Evolutionary conservation across 2,888 invertebrate genomes (phyloP), one percentile per base, ranked within the genome.

Genomic region (Athetis lepigone): DNA sequence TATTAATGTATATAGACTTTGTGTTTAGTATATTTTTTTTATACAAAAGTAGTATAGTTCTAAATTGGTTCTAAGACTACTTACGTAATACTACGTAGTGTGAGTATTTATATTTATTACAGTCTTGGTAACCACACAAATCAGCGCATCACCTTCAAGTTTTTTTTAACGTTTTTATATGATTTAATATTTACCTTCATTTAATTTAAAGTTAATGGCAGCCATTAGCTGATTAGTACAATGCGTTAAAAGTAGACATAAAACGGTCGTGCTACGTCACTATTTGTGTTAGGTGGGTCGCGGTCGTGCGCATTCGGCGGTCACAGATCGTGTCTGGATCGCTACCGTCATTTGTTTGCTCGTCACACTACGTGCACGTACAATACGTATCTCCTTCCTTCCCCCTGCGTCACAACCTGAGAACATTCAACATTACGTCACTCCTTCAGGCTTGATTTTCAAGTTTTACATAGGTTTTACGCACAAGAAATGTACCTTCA

Each of bases 351-450:
- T 61, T 46, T 62, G 61, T 66, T 67, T 67, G 55, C 62, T 36
- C 49, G 33, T 43, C 18, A 49, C n/a, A 54, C 33, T 43, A 66
- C 51, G 39, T 25, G 27, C 13, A 36, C 39, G 25, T 39, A 39
- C 55, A 70, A 4, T 33, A 33, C 33, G 33, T 13, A 33, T 13
- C 57, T 51, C 56, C 63, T 61, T 70, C 77, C 85, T 87, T 85
- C 88, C 86, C 88, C 64, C 72, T 85, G 81, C 88, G 88, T 89
- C 88, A 89, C 68, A 27, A 64, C 39, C 33, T 74, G 78, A 77
- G 77, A 77, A 81, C 79, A 75, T 46, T 57, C 25, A 36, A n/a
- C 2, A 18, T 63, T 45, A 73, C 80, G 85, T 85, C 83, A 81
- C 51, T 36, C 8, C 33, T 70, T 73, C 67, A 74, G 69, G 70